Percentiles rank a stretch among this genome's conserved stretches.
phyloP scores from a whole-genome alignment of 2,888 invertebrate genomes.

The Andrena flavipes region DNA sequence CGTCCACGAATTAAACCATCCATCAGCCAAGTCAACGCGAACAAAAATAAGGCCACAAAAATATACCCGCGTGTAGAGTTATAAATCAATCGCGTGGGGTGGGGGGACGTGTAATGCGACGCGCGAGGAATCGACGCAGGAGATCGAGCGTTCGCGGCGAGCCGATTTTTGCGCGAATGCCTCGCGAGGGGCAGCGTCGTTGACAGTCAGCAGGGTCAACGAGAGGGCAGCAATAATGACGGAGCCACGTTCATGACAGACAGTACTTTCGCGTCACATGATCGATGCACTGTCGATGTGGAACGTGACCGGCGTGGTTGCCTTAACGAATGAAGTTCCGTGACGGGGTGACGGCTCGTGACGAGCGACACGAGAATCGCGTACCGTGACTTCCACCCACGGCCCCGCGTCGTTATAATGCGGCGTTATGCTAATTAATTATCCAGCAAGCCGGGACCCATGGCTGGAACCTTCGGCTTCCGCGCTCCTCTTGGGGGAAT shows the following conservation, averaged over 20 bases:
- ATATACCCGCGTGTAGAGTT: background rate
- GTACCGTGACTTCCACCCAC: conserved; percentile 43
- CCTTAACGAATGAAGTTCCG: conserved; percentile 52
- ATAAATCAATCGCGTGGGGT: background rate
- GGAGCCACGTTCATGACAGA: conserved; percentile 30
- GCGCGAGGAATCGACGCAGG: conserved; percentile 14
- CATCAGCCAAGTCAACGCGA: background rate
- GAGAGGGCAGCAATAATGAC: conserved; percentile 43
- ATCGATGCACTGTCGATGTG: conserved; percentile 49
- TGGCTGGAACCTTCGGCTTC: conserved; percentile 35
- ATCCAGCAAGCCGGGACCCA: conserved; percentile 22
- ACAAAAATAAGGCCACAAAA: background rate
- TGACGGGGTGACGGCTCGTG: conserved; percentile 52
- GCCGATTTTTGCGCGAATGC: background rate
- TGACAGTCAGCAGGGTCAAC: conserved; percentile 49
- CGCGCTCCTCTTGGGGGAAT: conserved; percentile 17
- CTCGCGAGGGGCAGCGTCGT: conserved; percentile 1
- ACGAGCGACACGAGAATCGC: conserved; percentile 48
- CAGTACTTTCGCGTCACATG: conserved; percentile 52
- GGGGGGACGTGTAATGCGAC: background rate
- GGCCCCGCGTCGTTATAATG: conserved; percentile 40
- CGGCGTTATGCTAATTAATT: conserved; percentile 61
- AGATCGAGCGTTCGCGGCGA: background rate
- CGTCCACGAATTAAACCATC: conserved; percentile 12
- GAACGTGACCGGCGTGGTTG: conserved; percentile 52